These are phyloP conservation scores for Campylomormyrus numenius DNA, from an alignment of 2,113 vertebrate genomes.

Conservation along the genomic window DNA sequence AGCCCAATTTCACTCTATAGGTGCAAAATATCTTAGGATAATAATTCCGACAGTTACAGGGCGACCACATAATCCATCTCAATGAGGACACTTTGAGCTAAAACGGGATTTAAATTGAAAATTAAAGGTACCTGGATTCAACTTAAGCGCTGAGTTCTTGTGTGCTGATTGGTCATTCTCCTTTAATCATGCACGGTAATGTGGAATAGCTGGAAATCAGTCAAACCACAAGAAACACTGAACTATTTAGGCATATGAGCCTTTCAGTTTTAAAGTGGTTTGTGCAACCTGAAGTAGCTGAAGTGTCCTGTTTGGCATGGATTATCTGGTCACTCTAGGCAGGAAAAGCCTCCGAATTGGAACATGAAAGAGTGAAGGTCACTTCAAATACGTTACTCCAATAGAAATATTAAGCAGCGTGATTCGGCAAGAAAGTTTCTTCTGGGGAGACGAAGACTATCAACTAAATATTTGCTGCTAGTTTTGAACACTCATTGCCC, in stretches of 20 bases:
- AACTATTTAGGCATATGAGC: neutral
- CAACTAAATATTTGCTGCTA: neutral
- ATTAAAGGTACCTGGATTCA: neutral
- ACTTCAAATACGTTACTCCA: neutral
- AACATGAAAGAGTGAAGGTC: neutral
- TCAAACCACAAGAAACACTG: neutral
- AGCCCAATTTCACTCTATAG: neutral
- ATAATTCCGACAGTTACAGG: neutral
- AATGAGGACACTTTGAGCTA: neutral
- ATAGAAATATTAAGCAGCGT: neutral
- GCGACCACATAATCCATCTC: neutral
- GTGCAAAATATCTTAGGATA: neutral
- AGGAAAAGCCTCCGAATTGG: neutral
- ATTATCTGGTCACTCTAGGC: neutral
- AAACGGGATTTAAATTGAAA: neutral
- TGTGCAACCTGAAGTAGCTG: neutral
- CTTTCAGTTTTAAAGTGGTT: neutral
- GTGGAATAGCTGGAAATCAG: neutral
- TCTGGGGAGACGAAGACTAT: neutral
- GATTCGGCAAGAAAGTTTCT: neutral
- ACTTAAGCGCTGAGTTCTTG: neutral
- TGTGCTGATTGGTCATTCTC: neutral
- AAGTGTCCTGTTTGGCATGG: neutral
- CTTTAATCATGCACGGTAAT: neutral
- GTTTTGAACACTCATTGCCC: neutral